Percentiles rank a stretch among this genome's conserved stretches.
phyloP scores from a whole-genome alignment of 1,140 invertebrate species.

The Orchesella cincta region DNA sequence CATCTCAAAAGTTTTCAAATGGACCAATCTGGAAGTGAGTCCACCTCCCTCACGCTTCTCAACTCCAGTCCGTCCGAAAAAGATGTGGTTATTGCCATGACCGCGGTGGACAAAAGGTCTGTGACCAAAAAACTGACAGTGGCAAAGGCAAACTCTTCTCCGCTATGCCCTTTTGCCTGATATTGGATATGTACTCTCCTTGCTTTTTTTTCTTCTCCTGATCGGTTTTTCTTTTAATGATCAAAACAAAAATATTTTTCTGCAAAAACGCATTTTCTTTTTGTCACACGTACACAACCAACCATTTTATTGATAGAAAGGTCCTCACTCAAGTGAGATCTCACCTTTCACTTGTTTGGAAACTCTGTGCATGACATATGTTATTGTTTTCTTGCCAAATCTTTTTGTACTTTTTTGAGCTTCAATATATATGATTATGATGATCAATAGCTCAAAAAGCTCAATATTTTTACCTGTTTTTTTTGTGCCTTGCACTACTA shows the following conservation, averaged over 20 bases:
- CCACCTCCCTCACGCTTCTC: constrained; percentile 37
- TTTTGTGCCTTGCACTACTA: too few relatives aligned
- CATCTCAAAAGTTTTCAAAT: constrained; percentile 17
- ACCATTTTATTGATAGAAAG: too few relatives aligned
- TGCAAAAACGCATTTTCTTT: too few relatives aligned
- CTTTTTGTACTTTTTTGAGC: too few relatives aligned
- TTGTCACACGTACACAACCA: too few relatives aligned
- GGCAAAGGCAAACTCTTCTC: background rate
- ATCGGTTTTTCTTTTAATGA: background rate
- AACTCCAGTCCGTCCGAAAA: constrained; percentile 40
- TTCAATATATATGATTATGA: too few relatives aligned
- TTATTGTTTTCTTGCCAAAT: too few relatives aligned
- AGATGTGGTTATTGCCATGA: constrained; percentile 36
- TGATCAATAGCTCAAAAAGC: too few relatives aligned
- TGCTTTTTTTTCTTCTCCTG: background rate
- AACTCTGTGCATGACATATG: too few relatives aligned
- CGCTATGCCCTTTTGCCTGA: background rate
- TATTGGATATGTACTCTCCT: background rate
- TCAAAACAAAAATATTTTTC: background rate
- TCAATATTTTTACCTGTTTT: too few relatives aligned
- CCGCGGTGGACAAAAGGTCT: constrained; percentile 45
- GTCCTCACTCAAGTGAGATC: too few relatives aligned
- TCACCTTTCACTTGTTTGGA: too few relatives aligned
- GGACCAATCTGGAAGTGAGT: constrained; percentile 31
- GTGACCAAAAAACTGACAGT: constrained; percentile 24